These are phyloP conservation scores for Microdon myrmicae DNA, from an alignment of 2,888 invertebrate species.

Conservation along the genomic window DNA sequence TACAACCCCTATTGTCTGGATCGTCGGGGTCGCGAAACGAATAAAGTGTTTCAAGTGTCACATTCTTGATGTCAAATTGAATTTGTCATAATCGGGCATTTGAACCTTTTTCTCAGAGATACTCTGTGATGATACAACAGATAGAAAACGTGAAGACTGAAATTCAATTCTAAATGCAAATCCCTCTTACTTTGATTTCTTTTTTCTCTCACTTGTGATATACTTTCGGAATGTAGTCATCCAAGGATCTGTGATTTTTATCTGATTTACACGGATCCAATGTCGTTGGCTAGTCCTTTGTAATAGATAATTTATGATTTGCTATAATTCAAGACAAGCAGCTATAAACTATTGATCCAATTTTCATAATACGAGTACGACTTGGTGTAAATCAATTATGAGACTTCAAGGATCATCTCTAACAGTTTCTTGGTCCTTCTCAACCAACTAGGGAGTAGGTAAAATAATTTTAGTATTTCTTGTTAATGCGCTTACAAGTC, in stretches of 20 bases:
- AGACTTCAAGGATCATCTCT: conserved; percentile 7
- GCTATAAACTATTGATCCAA: too few relatives aligned
- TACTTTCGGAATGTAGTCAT: conserved; percentile 7
- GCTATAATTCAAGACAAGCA: too few relatives aligned
- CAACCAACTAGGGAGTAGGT: conserved; percentile 43
- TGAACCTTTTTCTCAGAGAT: conserved; percentile 43
- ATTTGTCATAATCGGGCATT: conserved; percentile 57
- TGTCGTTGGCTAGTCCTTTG: conserved; percentile 16
- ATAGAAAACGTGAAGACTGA: too few relatives aligned
- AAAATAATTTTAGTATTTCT: conserved; percentile 54
- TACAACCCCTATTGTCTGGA: background rate
- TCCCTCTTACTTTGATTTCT: conserved; percentile 56
- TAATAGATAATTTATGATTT: conserved; percentile 26
- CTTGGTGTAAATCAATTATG: conserved; percentile 30
- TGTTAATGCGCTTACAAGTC: conserved; percentile 63
- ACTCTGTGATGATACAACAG: conserved; percentile 52
- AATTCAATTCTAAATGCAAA: conserved; percentile 65
- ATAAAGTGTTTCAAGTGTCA: conserved; percentile 51
- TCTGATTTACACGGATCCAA: conserved; percentile 20
- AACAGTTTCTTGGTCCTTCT: conserved; percentile 9
- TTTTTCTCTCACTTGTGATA: conserved; percentile 44
- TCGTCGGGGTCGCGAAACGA: conserved; percentile 4
- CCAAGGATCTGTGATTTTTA: conserved; percentile 35
- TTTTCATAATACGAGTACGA: background rate
- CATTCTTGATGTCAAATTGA: conserved; percentile 56